Conservation (phyloP, 2,797 vertebrate species). For the Paramormyrops hopkinsi region DNA sequence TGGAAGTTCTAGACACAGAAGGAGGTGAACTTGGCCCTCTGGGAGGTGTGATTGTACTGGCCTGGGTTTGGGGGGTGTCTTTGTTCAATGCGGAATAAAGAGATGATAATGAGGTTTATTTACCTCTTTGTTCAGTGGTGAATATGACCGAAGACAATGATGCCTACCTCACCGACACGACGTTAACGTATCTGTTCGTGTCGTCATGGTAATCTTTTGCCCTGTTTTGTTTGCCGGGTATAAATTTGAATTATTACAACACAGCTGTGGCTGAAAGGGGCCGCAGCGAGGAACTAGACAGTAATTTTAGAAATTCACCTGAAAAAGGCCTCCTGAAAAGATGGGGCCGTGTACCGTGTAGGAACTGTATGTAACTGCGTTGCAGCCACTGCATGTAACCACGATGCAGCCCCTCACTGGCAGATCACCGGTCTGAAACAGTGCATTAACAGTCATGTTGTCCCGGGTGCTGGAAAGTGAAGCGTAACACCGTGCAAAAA, state of each 20-base stretch:
- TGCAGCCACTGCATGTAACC: not conserved
- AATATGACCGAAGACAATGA: not conserved
- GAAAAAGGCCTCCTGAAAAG: not conserved
- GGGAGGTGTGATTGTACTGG: not conserved
- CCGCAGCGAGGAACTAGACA: not conserved
- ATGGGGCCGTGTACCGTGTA: not conserved
- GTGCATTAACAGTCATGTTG: not conserved
- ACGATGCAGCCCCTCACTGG: not conserved
- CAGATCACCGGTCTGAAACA: not conserved
- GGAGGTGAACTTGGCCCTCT: not conserved
- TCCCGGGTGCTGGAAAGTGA: not conserved
- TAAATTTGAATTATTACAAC: constrained; percentile 9
- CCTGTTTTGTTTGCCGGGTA: not conserved
- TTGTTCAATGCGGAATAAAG: not conserved
- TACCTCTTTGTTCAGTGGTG: not conserved
- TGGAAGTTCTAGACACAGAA: not conserved
- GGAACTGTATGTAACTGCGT: not conserved
- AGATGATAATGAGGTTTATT: not conserved
- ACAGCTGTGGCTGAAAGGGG: not conserved
- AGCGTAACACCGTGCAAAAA: not conserved
- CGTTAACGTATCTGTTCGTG: not conserved
- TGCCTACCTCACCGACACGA: not conserved
- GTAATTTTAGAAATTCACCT: not conserved
- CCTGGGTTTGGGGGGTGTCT: not conserved
- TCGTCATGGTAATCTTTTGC: constrained; percentile 21